Evolutionary conservation across 2,797 vertebrate species (phyloP).

Genomic region (Acanthopagrus latus): DNA sequence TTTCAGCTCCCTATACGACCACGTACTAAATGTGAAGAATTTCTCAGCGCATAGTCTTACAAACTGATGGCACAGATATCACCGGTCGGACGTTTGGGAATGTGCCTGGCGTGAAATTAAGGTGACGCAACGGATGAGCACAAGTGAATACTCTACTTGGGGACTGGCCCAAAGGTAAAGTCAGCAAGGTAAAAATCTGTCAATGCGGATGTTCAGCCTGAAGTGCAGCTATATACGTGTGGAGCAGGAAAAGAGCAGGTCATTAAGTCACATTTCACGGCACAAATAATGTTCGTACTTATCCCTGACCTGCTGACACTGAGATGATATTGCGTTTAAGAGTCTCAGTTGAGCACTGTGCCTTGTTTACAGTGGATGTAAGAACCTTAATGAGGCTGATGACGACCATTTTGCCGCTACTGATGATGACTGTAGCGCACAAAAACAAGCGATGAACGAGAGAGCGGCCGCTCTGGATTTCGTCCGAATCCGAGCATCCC

Average conservation of each 20-base stretch:
- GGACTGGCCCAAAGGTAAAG: too few relatives aligned
- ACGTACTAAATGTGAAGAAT: too few relatives aligned
- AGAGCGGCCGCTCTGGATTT: not conserved
- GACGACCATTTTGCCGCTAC: constrained; percentile 1
- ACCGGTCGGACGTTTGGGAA: too few relatives aligned
- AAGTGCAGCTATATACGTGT: not conserved
- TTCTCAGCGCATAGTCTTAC: too few relatives aligned
- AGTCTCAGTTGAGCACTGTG: not conserved
- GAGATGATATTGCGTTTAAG: constrained; percentile 5
- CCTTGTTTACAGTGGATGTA: constrained; percentile 19
- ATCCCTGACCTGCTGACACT: not conserved
- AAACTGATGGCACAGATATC: too few relatives aligned
- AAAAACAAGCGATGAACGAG: not conserved
- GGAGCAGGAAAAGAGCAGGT: not conserved
- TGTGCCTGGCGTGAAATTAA: too few relatives aligned
- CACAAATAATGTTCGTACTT: not conserved
- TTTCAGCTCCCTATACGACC: too few relatives aligned
- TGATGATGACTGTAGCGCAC: constrained; percentile 10
- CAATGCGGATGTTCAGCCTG: too few relatives aligned
- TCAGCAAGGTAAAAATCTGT: too few relatives aligned
- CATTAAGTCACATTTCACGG: constrained; percentile 3
- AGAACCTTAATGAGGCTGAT: constrained; percentile 28
- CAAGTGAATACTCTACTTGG: too few relatives aligned
- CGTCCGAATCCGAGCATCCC: not conserved
- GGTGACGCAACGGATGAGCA: too few relatives aligned